Evolutionary conservation across 2,797 vertebrate species (phyloP), one percentile per base, ranked within the genome.

Genomic region (Sandelia bainsii): DNA sequence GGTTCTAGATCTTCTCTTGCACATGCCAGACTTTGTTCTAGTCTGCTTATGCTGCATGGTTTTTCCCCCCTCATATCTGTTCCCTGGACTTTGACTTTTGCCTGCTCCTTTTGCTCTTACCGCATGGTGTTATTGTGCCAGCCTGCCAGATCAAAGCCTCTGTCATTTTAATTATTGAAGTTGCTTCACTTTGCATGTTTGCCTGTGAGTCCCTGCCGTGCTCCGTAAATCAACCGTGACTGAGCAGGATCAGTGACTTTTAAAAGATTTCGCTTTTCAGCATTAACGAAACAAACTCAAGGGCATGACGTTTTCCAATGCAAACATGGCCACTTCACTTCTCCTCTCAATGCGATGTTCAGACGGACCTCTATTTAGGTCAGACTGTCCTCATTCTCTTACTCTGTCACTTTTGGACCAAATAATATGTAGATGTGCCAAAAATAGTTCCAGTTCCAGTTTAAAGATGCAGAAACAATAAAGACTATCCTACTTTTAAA

Each of bases 311-410:
- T 2, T 42, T 42, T 32, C 19, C 42, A 46, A 72, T 48, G 77
- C 20, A 80, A 77, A 75, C 20, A 72, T 22, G 9, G 64, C 19
- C 9, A 12, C 54, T 8, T 53, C 66, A 69, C 66, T 51, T 8
- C 17, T 46, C 19, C 44, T n/a, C 44, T 45, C 17, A 22, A 69
- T 53, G 20, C 61, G 66, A n/a, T 17, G 16, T 14, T 63, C n/a
- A 29, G 7, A 16, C 39, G 11, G 19, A 22, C 22, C 19, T 61
- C 45, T 29, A 14, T 37, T 60, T 62, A 5, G 14, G 10, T 52
- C 34, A 19, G 49, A 8, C 10, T 14, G 8, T 53, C 1, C 1
- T 32, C n/a, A 13, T 29, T 6, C 10, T 39, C 11, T 9, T 0
- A 11, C n/a, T 45, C 27, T 44, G 44, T 37, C 29, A 16, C 48